A percentile compares a stretch with the other conserved stretches of the same genome.
These are phyloP conservation scores for Noctua pronuba DNA, from an alignment of 2,888 invertebrate species.

Conservation along the genomic window DNA sequence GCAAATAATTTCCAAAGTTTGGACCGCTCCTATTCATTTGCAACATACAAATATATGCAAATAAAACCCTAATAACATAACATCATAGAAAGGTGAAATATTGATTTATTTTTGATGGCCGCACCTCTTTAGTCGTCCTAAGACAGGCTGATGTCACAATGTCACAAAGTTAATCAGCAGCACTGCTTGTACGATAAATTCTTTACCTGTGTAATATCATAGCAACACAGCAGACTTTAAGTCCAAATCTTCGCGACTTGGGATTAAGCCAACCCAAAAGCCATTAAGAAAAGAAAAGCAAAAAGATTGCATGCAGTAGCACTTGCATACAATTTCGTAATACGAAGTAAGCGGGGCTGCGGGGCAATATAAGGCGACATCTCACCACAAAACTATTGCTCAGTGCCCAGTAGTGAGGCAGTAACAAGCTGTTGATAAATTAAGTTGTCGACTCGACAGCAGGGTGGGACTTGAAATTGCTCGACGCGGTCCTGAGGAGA, in stretches of 20 bases:
- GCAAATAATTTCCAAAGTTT: background rate
- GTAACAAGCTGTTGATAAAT: slow-evolving; percentile 68
- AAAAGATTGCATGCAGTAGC: slow-evolving; percentile 7
- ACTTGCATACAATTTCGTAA: slow-evolving; percentile 53
- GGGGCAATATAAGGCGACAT: slow-evolving; percentile 62
- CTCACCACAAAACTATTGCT: slow-evolving; percentile 65
- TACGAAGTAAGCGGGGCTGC: slow-evolving; percentile 17
- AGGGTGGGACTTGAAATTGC: slow-evolving; percentile 50
- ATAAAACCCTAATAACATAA: background rate
- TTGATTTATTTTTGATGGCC: background rate
- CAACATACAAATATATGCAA: background rate
- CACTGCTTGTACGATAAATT: background rate
- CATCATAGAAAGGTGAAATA: background rate
- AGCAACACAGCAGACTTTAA: background rate
- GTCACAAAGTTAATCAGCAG: background rate
- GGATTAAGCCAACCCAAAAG: slow-evolving; percentile 1
- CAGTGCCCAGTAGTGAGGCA: slow-evolving; percentile 55
- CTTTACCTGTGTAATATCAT: background rate
- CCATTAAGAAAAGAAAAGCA: slow-evolving; percentile 8
- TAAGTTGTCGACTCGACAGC: slow-evolving; percentile 57
- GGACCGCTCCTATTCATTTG: background rate
- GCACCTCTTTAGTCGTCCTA: background rate
- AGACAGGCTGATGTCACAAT: background rate
- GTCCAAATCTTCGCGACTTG: background rate
- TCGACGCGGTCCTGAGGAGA: slow-evolving; percentile 32